These are phyloP conservation scores for Andrena bicolor DNA, from an alignment of 2,888 invertebrate species.

Conservation along the genomic window DNA sequence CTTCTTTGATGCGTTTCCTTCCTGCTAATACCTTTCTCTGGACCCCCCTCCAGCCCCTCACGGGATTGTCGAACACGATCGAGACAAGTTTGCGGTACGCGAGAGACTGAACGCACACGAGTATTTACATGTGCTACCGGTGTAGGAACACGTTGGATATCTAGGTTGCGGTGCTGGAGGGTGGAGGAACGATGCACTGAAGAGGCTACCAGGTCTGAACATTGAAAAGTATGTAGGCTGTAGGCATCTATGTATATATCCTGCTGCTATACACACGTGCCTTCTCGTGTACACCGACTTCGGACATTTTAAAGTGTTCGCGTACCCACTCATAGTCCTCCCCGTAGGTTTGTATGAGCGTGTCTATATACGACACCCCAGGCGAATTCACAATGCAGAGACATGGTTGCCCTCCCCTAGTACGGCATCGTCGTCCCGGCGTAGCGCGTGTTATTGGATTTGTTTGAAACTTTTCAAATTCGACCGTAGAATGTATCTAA, in stretches of 20 bases:
- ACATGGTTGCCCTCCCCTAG: conserved; percentile 37
- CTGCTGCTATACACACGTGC: background rate
- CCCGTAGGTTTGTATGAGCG: conserved; percentile 40
- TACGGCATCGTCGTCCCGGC: conserved; percentile 53
- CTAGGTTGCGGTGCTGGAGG: conserved; percentile 14
- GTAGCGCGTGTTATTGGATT: conserved; percentile 80
- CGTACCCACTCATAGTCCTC: conserved; percentile 43
- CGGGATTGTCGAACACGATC: conserved; percentile 53
- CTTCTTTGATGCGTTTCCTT: background rate
- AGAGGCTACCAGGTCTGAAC: conserved; percentile 45
- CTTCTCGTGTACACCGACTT: conserved; percentile 19
- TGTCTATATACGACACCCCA: conserved; percentile 44
- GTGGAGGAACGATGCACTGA: conserved; percentile 35
- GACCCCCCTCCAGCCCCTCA: conserved; percentile 12
- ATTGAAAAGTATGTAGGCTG: conserved; percentile 57
- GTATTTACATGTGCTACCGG: conserved; percentile 56
- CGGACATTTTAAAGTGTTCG: conserved; percentile 36
- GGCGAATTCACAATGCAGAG: conserved; percentile 70
- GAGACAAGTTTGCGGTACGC: conserved; percentile 56
- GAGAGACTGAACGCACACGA: conserved; percentile 42
- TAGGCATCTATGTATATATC: conserved; percentile 19
- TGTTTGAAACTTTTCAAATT: conserved; percentile 82
- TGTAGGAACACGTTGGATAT: conserved; percentile 47
- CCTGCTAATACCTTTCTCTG: background rate
- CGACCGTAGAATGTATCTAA: conserved; percentile 65